Conservation (phyloP, 2,888 invertebrate genomes). For the Leptarthrus brevirostris region DNA sequence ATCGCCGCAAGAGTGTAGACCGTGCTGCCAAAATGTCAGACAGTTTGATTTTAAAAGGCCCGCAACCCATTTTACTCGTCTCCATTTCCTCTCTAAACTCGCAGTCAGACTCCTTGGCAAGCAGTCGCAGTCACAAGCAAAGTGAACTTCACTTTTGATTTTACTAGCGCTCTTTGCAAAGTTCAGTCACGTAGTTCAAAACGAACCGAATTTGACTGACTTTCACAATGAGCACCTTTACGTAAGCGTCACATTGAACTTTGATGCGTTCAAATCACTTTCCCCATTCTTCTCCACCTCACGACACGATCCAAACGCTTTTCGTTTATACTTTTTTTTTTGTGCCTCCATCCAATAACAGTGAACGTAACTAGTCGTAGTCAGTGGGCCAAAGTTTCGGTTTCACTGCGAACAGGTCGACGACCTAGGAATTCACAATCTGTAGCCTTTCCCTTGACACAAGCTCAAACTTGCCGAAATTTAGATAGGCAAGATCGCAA, state of each 20-base stretch:
- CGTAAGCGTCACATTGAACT: conserved; percentile 46
- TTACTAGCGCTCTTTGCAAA: conserved; percentile 18
- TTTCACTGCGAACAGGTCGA: conserved; percentile 22
- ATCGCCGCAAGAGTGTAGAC: neutral
- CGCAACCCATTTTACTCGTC: too few relatives aligned
- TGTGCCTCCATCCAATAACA: too few relatives aligned
- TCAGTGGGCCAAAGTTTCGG: neutral
- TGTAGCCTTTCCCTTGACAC: conserved; percentile 43
- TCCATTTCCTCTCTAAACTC: neutral
- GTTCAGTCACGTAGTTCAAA: conserved; percentile 16
- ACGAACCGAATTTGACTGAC: conserved; percentile 22
- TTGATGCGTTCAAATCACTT: conserved; percentile 32
- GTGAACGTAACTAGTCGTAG: too few relatives aligned
- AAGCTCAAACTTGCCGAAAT: neutral
- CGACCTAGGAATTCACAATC: neutral
- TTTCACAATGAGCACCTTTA: conserved; percentile 36
- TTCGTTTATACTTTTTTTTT: neutral
- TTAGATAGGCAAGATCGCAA: too few relatives aligned
- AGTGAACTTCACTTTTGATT: conserved; percentile 37
- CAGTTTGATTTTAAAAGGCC: neutral
- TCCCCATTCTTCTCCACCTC: conserved; percentile 35
- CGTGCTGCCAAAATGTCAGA: neutral
- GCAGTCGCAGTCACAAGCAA: neutral
- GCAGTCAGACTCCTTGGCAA: neutral
- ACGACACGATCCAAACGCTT: conserved; percentile 18